Conservation (phyloP, 53 echinoderm and acorn worm species). For the Actinopyga echinites region DNA sequence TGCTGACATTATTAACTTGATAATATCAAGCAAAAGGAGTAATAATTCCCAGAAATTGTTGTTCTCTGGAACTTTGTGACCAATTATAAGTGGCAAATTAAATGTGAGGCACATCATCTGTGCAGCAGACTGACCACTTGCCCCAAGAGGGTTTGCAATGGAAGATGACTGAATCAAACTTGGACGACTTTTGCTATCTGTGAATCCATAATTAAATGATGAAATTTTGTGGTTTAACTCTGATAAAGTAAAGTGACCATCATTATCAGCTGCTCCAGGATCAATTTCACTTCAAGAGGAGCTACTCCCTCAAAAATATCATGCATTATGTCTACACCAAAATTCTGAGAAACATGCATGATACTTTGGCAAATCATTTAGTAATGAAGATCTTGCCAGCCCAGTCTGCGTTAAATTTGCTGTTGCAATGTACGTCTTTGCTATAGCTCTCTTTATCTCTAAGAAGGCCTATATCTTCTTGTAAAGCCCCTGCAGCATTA, state of each 20-base stretch:
- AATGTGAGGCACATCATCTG: conserved; percentile 63
- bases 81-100: conserved; percentile 58
- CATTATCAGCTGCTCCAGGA: conserved; percentile 36
- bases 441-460: not conserved
- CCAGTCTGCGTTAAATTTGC: not conserved
- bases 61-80: conserved; percentile 55
- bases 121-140: conserved; percentile 63
- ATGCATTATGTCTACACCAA: not conserved
- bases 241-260: conserved; percentile 23
- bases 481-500: not conserved
- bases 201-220: conserved; percentile 60
- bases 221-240: conserved; percentile 52
- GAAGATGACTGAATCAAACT: conserved; percentile 32
- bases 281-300: conserved; percentile 11
- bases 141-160: conserved; percentile 43
- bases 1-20: conserved; percentile 54
- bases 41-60: conserved; percentile 53
- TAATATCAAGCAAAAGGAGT: conserved; percentile 55
- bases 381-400: not conserved
- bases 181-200: conserved; percentile 51
- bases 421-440: too few relatives aligned
- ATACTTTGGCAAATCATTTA: conserved; percentile 3
- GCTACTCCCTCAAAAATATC: conserved; percentile 16
- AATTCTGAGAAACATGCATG: conserved; percentile 17
- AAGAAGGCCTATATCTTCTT: not conserved